Evolutionary conservation across 1,140 invertebrate species (phyloP).

Genomic region (Trichogramma pretiosum): DNA sequence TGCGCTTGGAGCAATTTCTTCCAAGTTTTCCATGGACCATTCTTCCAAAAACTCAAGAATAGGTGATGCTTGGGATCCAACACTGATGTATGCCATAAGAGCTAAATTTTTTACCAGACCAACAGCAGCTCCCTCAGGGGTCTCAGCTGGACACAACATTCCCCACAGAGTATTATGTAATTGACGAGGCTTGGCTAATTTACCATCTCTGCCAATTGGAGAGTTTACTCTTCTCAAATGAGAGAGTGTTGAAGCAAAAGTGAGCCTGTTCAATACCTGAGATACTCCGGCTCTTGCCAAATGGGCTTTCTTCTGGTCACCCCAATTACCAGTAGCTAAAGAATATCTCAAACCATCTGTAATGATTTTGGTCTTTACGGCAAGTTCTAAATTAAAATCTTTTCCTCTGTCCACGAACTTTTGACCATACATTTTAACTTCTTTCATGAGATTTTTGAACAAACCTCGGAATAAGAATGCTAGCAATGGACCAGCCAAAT

Average conservation of each 20-base stretch:
- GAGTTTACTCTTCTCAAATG: conserved; percentile 28
- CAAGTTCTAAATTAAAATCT: conserved; percentile 27
- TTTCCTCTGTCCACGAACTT: conserved; percentile 89
- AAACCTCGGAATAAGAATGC: conserved; percentile 90
- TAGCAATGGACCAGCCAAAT: conserved; percentile 90
- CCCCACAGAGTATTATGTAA: conserved; percentile 30
- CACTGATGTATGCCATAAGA: conserved; percentile 29
- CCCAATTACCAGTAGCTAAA: conserved; percentile 30
- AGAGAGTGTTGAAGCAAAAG: conserved; percentile 26
- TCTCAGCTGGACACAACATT: conserved; percentile 30
- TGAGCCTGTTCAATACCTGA: conserved; percentile 28
- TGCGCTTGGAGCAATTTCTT: conserved; percentile 25
- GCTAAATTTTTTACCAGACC: conserved; percentile 30
- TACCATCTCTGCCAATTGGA: conserved; percentile 29
- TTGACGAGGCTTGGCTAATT: conserved; percentile 28
- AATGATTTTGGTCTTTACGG: conserved; percentile 28
- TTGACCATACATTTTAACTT: conserved; percentile 94
- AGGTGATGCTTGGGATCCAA: conserved; percentile 26
- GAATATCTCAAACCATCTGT: conserved; percentile 28
- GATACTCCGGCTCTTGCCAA: conserved; percentile 26
- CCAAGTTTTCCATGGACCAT: conserved; percentile 31
- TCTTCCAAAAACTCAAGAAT: conserved; percentile 31
- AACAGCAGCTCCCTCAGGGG: conserved; percentile 26
- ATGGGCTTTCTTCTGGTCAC: conserved; percentile 30
- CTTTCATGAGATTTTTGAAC: conserved; percentile 88